phyloP scores from a whole-genome alignment of 2,797 vertebrate genomes.

The Saxicola maurus region DNA sequence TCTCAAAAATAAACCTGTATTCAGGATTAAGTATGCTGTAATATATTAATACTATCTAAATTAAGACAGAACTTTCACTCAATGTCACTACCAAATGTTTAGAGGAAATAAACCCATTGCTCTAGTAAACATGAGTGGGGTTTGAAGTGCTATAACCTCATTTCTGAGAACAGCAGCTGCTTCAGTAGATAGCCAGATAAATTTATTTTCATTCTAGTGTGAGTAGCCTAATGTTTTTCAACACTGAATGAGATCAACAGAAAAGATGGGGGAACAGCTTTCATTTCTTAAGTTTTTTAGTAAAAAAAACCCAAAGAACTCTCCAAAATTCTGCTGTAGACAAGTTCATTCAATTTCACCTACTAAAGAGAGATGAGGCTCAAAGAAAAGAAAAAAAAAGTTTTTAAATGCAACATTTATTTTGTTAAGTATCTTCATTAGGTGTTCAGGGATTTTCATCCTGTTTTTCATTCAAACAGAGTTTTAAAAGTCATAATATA shows the following conservation, averaged over 20 bases:
- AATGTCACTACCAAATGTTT: neutral
- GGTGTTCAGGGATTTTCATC: neutral
- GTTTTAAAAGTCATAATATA: neutral
- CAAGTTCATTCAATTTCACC: neutral
- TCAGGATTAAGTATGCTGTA: neutral
- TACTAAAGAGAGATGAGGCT: neutral
- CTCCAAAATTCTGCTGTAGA: neutral
- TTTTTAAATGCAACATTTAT: neutral
- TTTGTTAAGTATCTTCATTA: neutral
- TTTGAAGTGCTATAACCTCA: neutral
- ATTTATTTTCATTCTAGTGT: neutral
- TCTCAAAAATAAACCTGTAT: neutral
- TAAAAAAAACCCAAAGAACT: accelerated
- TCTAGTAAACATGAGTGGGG: neutral
- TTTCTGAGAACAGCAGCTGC: neutral
- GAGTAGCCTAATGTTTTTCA: neutral
- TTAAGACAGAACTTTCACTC: neutral
- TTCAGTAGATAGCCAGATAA: neutral
- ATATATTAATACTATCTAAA: neutral
- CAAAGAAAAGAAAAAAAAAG: neutral
- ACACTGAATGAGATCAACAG: neutral
- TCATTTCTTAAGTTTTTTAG: neutral
- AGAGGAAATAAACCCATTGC: neutral
- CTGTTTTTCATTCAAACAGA: neutral
- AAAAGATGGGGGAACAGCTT: neutral